A percentile compares a stretch with the other conserved stretches of the same genome.
These are phyloP conservation scores for Pseudotriccus pelzelni DNA, from an alignment of 2,797 vertebrate genomes.

Conservation along the genomic window DNA sequence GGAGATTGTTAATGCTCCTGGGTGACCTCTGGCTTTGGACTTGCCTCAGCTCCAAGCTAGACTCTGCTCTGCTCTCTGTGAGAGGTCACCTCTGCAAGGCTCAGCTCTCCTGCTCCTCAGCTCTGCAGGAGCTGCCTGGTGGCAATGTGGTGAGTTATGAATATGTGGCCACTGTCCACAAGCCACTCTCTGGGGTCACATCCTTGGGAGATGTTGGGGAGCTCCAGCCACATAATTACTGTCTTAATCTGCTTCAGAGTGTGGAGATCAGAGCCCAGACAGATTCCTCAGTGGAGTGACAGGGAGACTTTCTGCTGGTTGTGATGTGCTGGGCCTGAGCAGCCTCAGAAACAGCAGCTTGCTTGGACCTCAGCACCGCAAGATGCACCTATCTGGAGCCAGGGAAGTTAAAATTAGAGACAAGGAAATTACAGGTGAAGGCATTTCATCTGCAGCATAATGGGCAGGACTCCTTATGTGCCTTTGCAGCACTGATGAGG, in stretches of 20 bases:
- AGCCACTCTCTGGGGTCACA: accelerated
- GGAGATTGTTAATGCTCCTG: background rate
- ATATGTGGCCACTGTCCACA: background rate
- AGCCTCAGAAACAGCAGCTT: background rate
- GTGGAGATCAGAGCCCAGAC: background rate
- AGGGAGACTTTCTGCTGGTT: background rate
- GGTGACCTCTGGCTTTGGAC: background rate
- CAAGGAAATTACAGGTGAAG: background rate
- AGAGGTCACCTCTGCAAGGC: background rate
- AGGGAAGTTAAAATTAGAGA: background rate
- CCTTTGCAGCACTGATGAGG: background rate
- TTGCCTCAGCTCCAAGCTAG: background rate
- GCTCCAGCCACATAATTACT: background rate
- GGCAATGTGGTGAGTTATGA: accelerated
- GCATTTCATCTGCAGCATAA: accelerated
- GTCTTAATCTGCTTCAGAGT: background rate
- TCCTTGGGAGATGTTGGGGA: background rate
- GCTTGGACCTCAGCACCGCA: background rate
- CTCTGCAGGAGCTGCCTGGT: background rate
- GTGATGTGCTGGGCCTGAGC: background rate
- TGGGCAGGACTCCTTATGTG: background rate
- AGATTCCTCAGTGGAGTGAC: background rate
- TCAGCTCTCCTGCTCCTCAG: background rate
- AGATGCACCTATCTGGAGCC: background rate
- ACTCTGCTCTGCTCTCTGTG: background rate